Evolutionary conservation across 2,888 invertebrate species (phyloP), one percentile per base, ranked within the genome.

Genomic region (Hemistola chrysoprasaria): DNA sequence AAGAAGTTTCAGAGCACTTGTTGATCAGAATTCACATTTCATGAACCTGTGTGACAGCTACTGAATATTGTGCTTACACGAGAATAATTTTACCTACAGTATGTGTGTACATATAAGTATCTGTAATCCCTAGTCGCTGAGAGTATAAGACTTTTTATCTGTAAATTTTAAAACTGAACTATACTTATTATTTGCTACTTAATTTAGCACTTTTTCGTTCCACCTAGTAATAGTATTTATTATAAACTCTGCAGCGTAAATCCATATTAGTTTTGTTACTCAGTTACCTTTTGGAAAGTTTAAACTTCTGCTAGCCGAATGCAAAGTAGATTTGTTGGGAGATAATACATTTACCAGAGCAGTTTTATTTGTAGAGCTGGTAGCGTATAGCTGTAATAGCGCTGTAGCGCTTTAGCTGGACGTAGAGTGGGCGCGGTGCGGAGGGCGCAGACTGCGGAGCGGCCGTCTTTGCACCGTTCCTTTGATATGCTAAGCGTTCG

Each of bases 401-500:
- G 16, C 2, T 4, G 38, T 56, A 59, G 41, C 36, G 41, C 33
- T 29, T 44, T 42, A 48, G 40, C 35, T 16, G 43, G 8, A 30
- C 28, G 7, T 6, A 22, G 22, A n/a, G 37, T 35, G 33, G 40
- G 36, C 11, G 22, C 31, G 29, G 31, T 39, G 20, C 44, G 29
- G n/a, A n/a, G n/a, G n/a, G 40, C 24, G 45, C 38, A 45, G 53
- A 49, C 56, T 52, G 57, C 43, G 53, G 45, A 39, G 47, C 34
- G 54, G 50, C 50, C 52, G 41, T 41, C 8, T 50, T 59, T 51
- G 42, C 55, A 54, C 52, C 50, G 52, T 49, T 62, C 63, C 71
- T 77, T 75, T 73, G 77, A 73, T 62, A 78, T 77, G 73, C 67
- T 72, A 76, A 78, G 67, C 68, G 57, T 53, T 67, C 53, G 60